Evolutionary conservation across 2,888 invertebrate species (phyloP).

Genomic region (Drosophila parthenogenetica): DNA sequence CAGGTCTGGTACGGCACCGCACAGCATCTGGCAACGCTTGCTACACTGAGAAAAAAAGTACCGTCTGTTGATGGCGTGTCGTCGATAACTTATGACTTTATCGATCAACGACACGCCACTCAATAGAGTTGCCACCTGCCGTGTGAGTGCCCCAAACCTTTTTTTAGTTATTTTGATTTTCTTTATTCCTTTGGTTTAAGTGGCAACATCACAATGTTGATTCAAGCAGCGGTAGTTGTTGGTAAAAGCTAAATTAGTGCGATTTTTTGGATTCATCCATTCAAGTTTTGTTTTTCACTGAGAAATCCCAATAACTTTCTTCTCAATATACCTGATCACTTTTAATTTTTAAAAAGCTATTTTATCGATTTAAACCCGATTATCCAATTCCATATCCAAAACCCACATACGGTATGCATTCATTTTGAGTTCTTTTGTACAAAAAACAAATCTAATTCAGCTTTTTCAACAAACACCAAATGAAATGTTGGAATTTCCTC

Average conservation of each 20-base stretch:
- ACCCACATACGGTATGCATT: slow-evolving; percentile 12
- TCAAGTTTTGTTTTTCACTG: no score
- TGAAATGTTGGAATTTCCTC: slow-evolving; percentile 82
- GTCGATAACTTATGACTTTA: slow-evolving; percentile 28
- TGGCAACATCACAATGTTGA: slow-evolving; percentile 84
- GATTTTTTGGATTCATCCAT: slow-evolving; percentile 57
- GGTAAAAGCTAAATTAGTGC: slow-evolving; percentile 84
- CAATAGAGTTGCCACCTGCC: slow-evolving; percentile 34
- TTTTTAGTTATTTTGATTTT: not conserved
- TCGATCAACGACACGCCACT: slow-evolving; percentile 17
- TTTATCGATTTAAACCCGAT: not conserved
- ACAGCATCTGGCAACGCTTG: slow-evolving; percentile 43
- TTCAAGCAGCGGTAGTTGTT: slow-evolving; percentile 84
- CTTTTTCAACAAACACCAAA: slow-evolving; percentile 84
- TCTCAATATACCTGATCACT: no score
- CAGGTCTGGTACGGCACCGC: slow-evolving; percentile 41
- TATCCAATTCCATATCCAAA: not conserved
- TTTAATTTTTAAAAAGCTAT: not conserved
- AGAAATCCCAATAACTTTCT: no score
- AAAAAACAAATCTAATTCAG: slow-evolving; percentile 81
- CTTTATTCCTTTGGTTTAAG: slow-evolving; percentile 35
- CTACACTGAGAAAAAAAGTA: not conserved
- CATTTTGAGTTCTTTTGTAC: slow-evolving; percentile 41
- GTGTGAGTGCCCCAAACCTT: slow-evolving; percentile 15
- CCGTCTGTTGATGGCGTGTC: not conserved